phyloP scores from a whole-genome alignment of 2,797 vertebrate genomes.

The Dryobates pubescens region DNA sequence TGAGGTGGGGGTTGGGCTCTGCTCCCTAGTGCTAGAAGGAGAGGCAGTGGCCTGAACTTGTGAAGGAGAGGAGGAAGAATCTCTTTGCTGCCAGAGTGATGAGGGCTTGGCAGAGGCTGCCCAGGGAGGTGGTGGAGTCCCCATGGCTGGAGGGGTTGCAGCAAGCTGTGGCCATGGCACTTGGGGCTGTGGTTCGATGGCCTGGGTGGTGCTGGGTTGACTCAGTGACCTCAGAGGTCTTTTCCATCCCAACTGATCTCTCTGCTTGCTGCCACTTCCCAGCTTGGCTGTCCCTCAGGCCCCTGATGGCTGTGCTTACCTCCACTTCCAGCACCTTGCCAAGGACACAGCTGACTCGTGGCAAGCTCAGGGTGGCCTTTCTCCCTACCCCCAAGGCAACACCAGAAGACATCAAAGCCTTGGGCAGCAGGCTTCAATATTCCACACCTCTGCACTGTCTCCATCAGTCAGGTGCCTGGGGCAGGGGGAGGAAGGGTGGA shows the following conservation, averaged over 20 bases:
- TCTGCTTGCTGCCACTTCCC: background rate
- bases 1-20: too few relatives aligned
- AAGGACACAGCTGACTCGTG: background rate
- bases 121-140: too few relatives aligned
- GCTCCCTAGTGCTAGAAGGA: too few relatives aligned
- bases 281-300: constrained; percentile 44
- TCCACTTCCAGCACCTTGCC: constrained; percentile 11
- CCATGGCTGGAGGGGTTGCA: too few relatives aligned
- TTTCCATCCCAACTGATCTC: too few relatives aligned
- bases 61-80: too few relatives aligned
- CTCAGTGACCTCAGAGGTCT: too few relatives aligned
- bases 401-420: background rate
- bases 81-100: too few relatives aligned
- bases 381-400: background rate
- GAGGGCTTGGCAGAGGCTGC: too few relatives aligned
- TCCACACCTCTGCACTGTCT: background rate
- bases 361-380: background rate
- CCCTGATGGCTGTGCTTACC: constrained; percentile 61
- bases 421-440: background rate
- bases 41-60: too few relatives aligned
- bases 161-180: too few relatives aligned
- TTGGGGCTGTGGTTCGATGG: background rate
- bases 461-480: background rate
- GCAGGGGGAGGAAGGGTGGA: background rate
- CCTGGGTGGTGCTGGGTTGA: too few relatives aligned